Base-by-base conservation (phyloP, 1,140 invertebrate genomes). In the Diorhabda sublineata region DNA sequence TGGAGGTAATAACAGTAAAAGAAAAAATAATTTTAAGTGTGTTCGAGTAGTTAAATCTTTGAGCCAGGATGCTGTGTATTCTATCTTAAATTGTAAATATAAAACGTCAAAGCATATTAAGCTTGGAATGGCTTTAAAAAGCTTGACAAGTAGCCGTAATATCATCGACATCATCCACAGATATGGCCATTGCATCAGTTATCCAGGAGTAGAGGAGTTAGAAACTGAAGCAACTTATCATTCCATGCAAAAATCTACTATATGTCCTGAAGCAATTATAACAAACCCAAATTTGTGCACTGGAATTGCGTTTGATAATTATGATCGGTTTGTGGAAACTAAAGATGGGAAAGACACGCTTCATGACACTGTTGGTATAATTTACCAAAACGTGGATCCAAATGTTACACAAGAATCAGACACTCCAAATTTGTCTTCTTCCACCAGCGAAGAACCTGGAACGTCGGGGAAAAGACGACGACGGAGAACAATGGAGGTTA, bases 311-410 rank as follows among this genome's bases (percentile, higher is more conserved):
- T 11, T 74, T 67, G 80, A 83, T 69, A 84, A 82, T 73, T 82
- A 74, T 70, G 80, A 82, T 73, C 69, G 82, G 44, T 82, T 78
- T 66, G 81, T 81, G 6, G 81, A 84, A 60, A 83, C 82, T 57
- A 60, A 60, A 60, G 26, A 60, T 60, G 58, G 58, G 26, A 60
- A 60, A 26, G 26, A 26, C 26, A 26, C 26, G 26, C 26, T 26
- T 1, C 26, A 26, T 26, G 26, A 26, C 26, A 26, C 26, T 26
- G 26, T 26, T 52, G 45, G 45, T 52, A 52, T 52, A 52, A 52
- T 52, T 52, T 52, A 52, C 8, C 45, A 52, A 72, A 9, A 78
- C 71, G 74, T 81, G 81, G 44, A 81, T 78, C 71, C 80, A 79
- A 43, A 84, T 81, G 66, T 61, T 84, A 3, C 79, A 84, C 72